These are phyloP conservation scores for Gryon sp. DNA, from an alignment of 1,140 invertebrate species.

Conservation along the genomic window DNA sequence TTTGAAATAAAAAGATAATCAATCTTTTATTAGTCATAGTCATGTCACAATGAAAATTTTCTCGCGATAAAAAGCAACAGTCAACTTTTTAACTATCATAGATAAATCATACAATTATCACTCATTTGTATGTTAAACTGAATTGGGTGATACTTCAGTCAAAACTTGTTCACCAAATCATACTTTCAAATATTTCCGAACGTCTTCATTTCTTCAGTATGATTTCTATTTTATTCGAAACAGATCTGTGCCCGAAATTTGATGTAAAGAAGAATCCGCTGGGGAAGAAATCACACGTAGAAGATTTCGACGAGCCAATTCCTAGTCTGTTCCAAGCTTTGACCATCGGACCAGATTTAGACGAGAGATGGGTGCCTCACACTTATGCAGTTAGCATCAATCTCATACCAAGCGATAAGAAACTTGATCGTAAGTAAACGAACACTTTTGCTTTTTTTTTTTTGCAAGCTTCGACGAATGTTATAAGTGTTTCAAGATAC, in stretches of 20 bases:
- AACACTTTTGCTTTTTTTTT: constrained; percentile 10
- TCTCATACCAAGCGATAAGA: constrained; percentile 33
- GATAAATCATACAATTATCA: no score
- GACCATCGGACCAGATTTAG: constrained; percentile 85
- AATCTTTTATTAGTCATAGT: no score
- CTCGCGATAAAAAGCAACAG: no score
- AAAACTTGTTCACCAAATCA: no score
- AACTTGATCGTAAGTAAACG: constrained; percentile 47
- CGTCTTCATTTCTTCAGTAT: no score
- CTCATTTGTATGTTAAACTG: no score
- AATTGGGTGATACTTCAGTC: no score
- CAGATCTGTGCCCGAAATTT: constrained; percentile 91
- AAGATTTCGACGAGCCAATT: constrained; percentile 87
- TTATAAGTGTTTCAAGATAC: constrained; percentile 5
- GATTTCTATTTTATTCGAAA: not conserved
- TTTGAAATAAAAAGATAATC: no score
- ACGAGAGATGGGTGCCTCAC: constrained; percentile 85
- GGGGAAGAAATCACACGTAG: constrained; percentile 88
- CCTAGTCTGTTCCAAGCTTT: constrained; percentile 88
- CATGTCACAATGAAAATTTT: no score
- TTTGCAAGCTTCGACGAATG: constrained; percentile 5
- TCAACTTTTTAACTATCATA: no score
- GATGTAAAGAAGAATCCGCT: constrained; percentile 84
- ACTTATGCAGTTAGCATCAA: constrained; percentile 84
- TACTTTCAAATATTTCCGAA: no score